A percentile compares a stretch with the other conserved stretches of the same genome.
Evolutionary conservation across 1,140 invertebrate genomes (phyloP).

Genomic region (Anoplolepis gracilipes): DNA sequence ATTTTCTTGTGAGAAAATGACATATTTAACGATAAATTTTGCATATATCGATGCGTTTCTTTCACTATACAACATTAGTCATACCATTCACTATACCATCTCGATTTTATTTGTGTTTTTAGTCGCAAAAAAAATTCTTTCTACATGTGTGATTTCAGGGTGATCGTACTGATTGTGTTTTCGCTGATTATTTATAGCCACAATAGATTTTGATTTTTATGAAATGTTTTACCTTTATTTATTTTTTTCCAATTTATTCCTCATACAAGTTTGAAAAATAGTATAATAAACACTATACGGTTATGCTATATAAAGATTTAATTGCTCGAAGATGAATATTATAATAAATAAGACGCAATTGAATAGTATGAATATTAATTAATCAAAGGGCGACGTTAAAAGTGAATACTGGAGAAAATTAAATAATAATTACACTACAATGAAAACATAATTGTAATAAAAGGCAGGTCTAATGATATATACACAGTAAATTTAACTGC

Average conservation of each 20-base stretch:
- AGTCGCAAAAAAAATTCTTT: neutral
- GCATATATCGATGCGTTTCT: constrained; percentile 9
- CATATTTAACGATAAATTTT: constrained; percentile 14
- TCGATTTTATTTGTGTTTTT: neutral
- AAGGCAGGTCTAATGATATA: constrained; percentile 13
- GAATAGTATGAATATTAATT: constrained; percentile 9
- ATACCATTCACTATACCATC: neutral
- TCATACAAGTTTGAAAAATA: neutral
- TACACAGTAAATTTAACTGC: constrained; percentile 20
- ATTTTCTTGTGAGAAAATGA: no score
- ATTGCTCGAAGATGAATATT: neutral
- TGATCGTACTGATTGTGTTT: neutral
- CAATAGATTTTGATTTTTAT: neutral
- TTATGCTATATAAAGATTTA: neutral
- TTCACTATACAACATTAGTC: neutral
- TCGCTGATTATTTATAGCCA: neutral
- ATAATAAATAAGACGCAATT: neutral
- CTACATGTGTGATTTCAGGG: neutral
- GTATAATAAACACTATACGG: neutral
- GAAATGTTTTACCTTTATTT: neutral
- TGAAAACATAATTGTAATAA: constrained; percentile 27
- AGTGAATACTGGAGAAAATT: constrained; percentile 18
- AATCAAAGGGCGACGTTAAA: neutral
- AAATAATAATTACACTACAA: constrained; percentile 21
- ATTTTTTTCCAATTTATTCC: neutral